Evolutionary conservation across 2,797 vertebrate genomes (phyloP).

Genomic region (Carapus acus): DNA sequence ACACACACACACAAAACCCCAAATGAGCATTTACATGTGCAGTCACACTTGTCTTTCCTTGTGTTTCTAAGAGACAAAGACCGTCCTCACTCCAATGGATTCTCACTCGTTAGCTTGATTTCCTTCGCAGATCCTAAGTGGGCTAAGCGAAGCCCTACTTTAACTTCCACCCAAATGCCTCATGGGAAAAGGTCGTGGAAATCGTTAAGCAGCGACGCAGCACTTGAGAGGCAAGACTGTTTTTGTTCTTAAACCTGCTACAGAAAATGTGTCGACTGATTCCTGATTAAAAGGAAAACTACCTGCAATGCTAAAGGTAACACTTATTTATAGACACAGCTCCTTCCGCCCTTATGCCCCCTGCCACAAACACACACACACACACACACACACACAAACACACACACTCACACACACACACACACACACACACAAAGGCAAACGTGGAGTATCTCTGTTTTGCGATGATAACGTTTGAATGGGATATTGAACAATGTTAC

Average conservation of each 20-base stretch:
- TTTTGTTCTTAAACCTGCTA: conserved; percentile 22
- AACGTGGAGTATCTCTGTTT: conserved; percentile 34
- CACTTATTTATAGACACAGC: conserved; percentile 8
- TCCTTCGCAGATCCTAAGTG: conserved; percentile 39
- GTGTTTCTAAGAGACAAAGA: conserved; percentile 37
- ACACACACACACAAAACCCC: conserved; percentile 6
- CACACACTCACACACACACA: conserved; percentile 6
- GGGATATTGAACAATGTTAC: conserved; percentile 50
- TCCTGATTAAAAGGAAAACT: conserved; percentile 7
- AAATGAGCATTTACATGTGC: conserved; percentile 6
- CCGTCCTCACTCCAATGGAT: conserved; percentile 39
- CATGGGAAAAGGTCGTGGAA: conserved; percentile 43
- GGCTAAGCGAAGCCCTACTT: conserved; percentile 53
- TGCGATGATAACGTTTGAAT: conserved; percentile 58
- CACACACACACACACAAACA: conserved; percentile 5
- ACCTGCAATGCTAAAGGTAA: background rate
- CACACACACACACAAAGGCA: conserved; percentile 8
- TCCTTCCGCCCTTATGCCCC: no score
- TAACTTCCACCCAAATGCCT: conserved; percentile 41
- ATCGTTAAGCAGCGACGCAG: conserved; percentile 29
- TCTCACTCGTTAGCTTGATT: conserved; percentile 57
- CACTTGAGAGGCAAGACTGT: conserved; percentile 1
- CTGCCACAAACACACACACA: conserved; percentile 4
- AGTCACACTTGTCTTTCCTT: background rate
- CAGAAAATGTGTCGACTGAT: conserved; percentile 9